Percentiles rank a stretch among this genome's conserved stretches.
Conservation (phyloP, 2,888 invertebrate genomes). For the Hirudinaria manillensis region DNA sequence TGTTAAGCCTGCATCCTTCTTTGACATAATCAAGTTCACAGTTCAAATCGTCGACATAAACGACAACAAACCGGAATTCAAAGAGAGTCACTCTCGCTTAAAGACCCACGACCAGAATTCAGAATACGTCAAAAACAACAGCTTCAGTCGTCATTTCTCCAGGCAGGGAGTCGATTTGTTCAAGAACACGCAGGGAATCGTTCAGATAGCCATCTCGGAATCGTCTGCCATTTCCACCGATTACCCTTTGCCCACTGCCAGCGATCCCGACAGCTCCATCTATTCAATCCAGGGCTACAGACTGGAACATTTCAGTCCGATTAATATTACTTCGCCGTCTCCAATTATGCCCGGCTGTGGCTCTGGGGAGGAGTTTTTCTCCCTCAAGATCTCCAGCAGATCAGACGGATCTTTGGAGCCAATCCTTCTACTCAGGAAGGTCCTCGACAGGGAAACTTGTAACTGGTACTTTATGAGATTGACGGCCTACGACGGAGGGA, state of each 20-base stretch:
- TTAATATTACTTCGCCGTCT: not conserved
- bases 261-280: slow-evolving; percentile 34
- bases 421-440: slow-evolving; percentile 9
- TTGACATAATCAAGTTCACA: slow-evolving; percentile 38
- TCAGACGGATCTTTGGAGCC: slow-evolving; percentile 21
- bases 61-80: slow-evolving; percentile 40
- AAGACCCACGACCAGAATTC: not conserved
- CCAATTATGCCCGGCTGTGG: not conserved
- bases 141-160: not conserved
- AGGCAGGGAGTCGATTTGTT: not conserved
- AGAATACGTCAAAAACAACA: not conserved
- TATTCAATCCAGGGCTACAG: slow-evolving; percentile 32
- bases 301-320: slow-evolving; percentile 11
- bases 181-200: not conserved
- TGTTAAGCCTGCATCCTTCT: slow-evolving; percentile 35
- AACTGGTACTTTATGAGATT: slow-evolving; percentile 37
- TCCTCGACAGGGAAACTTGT: slow-evolving; percentile 27
- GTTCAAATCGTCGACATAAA: slow-evolving; percentile 39
- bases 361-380: slow-evolving; percentile 7
- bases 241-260: slow-evolving; percentile 26
- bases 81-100: no score
- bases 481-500: slow-evolving; percentile 39
- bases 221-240: slow-evolving; percentile 21
- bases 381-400: not conserved
- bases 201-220: slow-evolving; percentile 29